Percentiles rank a stretch among this genome's conserved stretches.
Evolutionary conservation across 2,797 vertebrate species (phyloP).

Genomic region (Myotis vivesi): DNA sequence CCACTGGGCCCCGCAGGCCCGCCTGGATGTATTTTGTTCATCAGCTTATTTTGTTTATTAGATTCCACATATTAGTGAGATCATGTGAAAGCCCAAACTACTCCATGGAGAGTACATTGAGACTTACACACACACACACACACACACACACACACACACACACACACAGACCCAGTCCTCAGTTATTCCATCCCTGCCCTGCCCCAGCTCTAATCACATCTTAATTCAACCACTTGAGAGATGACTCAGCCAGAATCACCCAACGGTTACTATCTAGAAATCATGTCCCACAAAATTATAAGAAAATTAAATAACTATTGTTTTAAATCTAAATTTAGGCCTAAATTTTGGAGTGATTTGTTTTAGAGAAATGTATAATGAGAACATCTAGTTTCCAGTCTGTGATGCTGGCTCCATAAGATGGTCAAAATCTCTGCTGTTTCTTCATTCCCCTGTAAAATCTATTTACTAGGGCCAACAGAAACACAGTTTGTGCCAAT

Average conservation of each 20-base stretch:
- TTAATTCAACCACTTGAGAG: too few species aligned
- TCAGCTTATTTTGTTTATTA: too few species aligned
- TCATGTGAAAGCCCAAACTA: too few species aligned
- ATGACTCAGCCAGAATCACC: neutral
- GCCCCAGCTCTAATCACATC: too few species aligned
- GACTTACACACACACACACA: too few species aligned
- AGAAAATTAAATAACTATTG: neutral
- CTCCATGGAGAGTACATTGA: too few species aligned
- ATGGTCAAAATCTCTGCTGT: neutral
- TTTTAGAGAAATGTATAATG: neutral
- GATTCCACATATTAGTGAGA: too few species aligned
- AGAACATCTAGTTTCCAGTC: neutral
- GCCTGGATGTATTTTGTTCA: too few species aligned
- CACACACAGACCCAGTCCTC: too few species aligned
- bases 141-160: too few species aligned
- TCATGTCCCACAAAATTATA: neutral
- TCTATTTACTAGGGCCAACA: neutral
- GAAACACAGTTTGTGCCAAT: neutral
- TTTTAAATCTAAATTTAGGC: neutral
- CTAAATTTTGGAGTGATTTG: neutral
- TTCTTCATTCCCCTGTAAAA: neutral
- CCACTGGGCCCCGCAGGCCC: neutral
- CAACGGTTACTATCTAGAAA: neutral
- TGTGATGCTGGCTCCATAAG: too few species aligned
- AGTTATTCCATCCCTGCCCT: too few species aligned